Evolutionary conservation across 2,113 vertebrate genomes (phyloP), one percentile per base, ranked within the genome.

Genomic region (Andinoacara biseriatus): DNA sequence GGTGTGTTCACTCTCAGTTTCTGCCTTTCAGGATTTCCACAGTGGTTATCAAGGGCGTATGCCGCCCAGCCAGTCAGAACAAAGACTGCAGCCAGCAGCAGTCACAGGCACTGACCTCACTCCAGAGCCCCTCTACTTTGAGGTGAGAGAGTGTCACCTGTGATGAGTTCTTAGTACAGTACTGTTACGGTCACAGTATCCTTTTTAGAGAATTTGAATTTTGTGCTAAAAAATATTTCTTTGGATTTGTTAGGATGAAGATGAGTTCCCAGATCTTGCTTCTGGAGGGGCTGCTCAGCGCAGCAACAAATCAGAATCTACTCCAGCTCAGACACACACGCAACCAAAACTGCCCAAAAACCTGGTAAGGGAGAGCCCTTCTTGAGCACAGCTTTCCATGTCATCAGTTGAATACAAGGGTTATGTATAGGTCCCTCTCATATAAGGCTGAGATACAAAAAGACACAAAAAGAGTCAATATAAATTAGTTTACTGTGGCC

Each of bases 51-150:
- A 76, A 5, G 90, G 88, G 2, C 92, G 86, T 35, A 74, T 81
- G 61, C 82, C 74, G 3, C 76, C 95, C 83, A 95, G 90, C 85
- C 96, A 87, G 6, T 78, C 86, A 14, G 92, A 95, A 58, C 91
- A 86, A 52, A 92, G 91, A 92, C 79, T 95, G 93, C 89, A 96
- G 96, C 88, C 96, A 91, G 95, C 92, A 88, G 93, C 80, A 14
- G 81, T 89, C 3, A 84, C 89, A 10, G 94, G 96, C 83, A 83
- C 92, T 0, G 95, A 97, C 65, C 96, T 96, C 86, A 96, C 94
- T 63, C 94, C 97, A 76, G 97, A 98, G 31, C 95, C 96, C 40
- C 95, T 99, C 31, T 99, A 97, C 94, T 99, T 99, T 91, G 96
- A 99, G 97, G 98, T 99, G 94, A 87, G 84, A 33, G 17, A 8